Percentiles rank a stretch among this genome's conserved stretches.
Evolutionary conservation across 2,113 vertebrate species (phyloP).

Genomic region (Sakesphorus luctuosus): DNA sequence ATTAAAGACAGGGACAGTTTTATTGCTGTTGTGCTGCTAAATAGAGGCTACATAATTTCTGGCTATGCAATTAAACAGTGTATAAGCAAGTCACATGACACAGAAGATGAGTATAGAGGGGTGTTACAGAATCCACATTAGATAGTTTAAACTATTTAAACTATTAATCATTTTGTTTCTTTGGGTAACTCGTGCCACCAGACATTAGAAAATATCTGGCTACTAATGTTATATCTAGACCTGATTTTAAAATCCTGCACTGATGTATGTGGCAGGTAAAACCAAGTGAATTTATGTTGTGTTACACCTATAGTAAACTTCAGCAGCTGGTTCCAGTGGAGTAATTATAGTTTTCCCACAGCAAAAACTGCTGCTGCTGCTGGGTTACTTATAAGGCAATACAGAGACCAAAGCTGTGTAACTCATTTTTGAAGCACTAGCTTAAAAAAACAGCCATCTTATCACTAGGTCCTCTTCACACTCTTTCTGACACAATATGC

Average conservation of each 20-base stretch:
- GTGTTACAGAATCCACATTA: not conserved
- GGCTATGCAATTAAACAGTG: not conserved
- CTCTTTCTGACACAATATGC: not conserved
- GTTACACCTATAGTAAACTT: not conserved
- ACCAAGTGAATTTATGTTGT: not conserved
- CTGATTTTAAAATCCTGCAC: not conserved
- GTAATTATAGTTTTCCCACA: not conserved
- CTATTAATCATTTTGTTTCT: not conserved
- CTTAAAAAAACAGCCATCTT: not conserved
- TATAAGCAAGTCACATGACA: not conserved
- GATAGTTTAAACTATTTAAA: not conserved
- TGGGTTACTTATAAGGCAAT: not conserved
- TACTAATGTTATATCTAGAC: not conserved
- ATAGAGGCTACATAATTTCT: not conserved
- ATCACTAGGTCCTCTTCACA: not conserved
- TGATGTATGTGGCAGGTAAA: not conserved
- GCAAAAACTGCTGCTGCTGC: not conserved
- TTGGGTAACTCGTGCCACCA: not conserved
- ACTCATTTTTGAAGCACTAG: not conserved
- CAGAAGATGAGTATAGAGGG: not conserved
- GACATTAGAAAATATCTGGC: not conserved
- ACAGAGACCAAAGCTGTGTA: not conserved
- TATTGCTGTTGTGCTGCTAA: not conserved
- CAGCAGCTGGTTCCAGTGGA: not conserved
- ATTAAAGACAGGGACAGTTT: not conserved